phyloP scores from a whole-genome alignment of 2,113 vertebrate genomes.

The Ranitomeya imitator region DNA sequence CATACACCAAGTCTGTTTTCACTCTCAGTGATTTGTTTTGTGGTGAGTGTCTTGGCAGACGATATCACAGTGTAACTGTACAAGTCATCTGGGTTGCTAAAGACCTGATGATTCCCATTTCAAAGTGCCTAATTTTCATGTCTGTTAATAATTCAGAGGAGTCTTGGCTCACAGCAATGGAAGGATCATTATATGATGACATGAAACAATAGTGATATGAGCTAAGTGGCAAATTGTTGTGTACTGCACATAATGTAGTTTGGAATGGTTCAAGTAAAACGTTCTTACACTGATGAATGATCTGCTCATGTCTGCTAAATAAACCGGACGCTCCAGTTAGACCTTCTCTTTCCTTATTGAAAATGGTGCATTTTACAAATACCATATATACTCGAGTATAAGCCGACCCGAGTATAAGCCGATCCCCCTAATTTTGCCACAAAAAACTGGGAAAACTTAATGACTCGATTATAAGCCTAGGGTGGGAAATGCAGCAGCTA shows the following conservation, averaged over 20 bases:
- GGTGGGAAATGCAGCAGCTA: too few species aligned
- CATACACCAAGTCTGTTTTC: slow-evolving; percentile 51
- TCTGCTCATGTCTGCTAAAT: background rate
- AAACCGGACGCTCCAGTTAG: background rate
- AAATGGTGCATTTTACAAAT: too few species aligned
- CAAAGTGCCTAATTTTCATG: slow-evolving; percentile 21
- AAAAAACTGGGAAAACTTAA: too few species aligned
- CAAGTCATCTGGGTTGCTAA: slow-evolving; percentile 2
- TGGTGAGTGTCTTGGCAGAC: slow-evolving; percentile 54
- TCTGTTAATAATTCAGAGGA: slow-evolving; percentile 46
- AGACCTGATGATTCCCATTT: slow-evolving; percentile 40
- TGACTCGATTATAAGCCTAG: too few species aligned
- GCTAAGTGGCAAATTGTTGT: slow-evolving; percentile 25
- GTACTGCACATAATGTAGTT: slow-evolving; percentile 9
- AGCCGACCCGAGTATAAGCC: too few species aligned
- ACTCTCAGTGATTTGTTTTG: slow-evolving; percentile 57
- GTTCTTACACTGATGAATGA: background rate
- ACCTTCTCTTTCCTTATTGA: background rate
- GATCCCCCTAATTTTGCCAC: too few species aligned
- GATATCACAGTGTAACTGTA: slow-evolving; percentile 20
- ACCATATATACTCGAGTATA: too few species aligned
- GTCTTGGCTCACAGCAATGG: background rate
- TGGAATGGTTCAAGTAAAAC: background rate
- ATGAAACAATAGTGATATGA: slow-evolving; percentile 38
- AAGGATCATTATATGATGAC: slow-evolving; percentile 14